Conservation (phyloP, 2,113 vertebrate genomes). For the Enhydra lutris region DNA sequence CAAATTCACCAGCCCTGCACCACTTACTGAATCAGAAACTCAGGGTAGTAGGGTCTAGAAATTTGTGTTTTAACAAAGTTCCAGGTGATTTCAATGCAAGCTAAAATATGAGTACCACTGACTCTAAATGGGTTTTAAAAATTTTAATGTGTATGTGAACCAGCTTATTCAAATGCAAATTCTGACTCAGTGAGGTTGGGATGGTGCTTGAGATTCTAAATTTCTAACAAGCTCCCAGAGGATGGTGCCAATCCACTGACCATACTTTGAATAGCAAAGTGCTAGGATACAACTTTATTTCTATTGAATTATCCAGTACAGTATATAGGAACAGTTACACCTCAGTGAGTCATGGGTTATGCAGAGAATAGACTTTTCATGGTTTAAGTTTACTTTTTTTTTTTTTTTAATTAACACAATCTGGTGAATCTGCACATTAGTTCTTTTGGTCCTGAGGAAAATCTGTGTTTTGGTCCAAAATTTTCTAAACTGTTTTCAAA, state of each 20-base stretch:
- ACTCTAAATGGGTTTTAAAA: neutral
- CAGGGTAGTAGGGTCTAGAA: neutral
- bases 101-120: neutral
- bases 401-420: neutral
- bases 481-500: constrained; percentile 12
- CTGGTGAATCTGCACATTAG: neutral
- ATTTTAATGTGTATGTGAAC: neutral
- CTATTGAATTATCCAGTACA: neutral
- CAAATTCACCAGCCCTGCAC: neutral
- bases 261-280: neutral
- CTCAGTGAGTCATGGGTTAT: neutral
- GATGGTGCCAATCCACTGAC: neutral
- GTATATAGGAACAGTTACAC: neutral
- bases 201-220: neutral
- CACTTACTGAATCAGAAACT: neutral
- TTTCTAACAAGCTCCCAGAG: neutral
- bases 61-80: neutral
- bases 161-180: neutral
- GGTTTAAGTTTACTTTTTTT: neutral
- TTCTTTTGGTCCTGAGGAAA: neutral
- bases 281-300: neutral
- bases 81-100: neutral
- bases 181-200: neutral
- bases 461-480: neutral
- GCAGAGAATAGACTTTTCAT: neutral